Conservation (phyloP, 2,888 invertebrate genomes). For the Aricia artaxerxes region DNA sequence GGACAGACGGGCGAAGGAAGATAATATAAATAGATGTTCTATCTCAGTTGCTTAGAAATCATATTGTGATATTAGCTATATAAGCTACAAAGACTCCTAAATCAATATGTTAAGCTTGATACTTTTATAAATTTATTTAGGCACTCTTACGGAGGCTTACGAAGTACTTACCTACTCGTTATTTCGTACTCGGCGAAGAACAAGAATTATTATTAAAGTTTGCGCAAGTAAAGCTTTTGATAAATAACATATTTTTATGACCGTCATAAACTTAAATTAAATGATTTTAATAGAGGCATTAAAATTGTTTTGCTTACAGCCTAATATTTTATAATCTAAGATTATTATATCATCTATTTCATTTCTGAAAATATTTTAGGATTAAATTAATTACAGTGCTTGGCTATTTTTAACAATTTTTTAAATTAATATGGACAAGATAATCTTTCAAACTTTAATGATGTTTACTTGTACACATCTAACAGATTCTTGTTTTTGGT, state of each 20-base stretch:
- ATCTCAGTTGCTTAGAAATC: neutral
- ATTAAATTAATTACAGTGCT: neutral
- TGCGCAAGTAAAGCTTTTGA: constrained; percentile 17
- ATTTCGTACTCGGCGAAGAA: neutral
- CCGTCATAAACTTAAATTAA: neutral
- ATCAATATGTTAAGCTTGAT: neutral
- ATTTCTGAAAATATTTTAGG: neutral
- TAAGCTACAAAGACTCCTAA: neutral
- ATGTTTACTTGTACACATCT: too few relatives aligned
- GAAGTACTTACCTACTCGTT: neutral
- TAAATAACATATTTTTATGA: neutral
- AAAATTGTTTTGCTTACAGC: neutral
- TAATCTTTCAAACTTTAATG: too few relatives aligned
- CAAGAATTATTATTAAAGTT: constrained; percentile 5
- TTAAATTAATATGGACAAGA: too few relatives aligned
- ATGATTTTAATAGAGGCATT: neutral
- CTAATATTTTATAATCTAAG: neutral
- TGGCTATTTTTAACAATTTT: too few relatives aligned
- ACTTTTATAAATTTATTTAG: constrained; percentile 17
- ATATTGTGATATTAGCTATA: neutral
- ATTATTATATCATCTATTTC: neutral
- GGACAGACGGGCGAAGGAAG: too few relatives aligned
- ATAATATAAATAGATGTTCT: neutral
- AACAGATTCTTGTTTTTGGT: too few relatives aligned
- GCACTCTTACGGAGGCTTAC: neutral